A percentile compares a stretch with the other conserved stretches of the same genome.
phyloP scores from a whole-genome alignment of 2,113 vertebrate species.

The Nematolebias whitei region DNA sequence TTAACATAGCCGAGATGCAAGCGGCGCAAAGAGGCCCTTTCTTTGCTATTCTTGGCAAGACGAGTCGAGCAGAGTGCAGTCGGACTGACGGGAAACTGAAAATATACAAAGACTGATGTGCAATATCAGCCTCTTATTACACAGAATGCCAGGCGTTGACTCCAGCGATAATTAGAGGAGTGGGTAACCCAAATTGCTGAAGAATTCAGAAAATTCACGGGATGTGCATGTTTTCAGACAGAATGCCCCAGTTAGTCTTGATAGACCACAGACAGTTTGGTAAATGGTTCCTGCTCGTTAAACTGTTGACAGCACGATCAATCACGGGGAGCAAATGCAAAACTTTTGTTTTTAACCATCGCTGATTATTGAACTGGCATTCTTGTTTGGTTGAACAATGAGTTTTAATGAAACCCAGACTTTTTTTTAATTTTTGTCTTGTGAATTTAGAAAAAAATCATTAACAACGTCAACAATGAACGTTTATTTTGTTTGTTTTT shows the following conservation, averaged over 20 bases:
- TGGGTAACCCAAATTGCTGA: conserved; percentile 15
- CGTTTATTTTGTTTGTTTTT: neutral
- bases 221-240: conserved; percentile 3
- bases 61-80: conserved; percentile 1
- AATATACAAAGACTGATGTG: conserved; percentile 42
- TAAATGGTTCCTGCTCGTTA: neutral
- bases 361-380: neutral
- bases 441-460: too few relatives aligned
- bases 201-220: conserved; percentile 6
- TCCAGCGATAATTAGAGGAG: conserved; percentile 10
- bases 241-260: neutral
- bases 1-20: conserved; percentile 36
- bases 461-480: neutral
- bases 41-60: conserved; percentile 64
- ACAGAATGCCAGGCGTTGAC: conserved; percentile 5
- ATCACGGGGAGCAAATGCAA: neutral
- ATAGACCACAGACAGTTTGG: neutral
- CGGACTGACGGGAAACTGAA: conserved; percentile 21
- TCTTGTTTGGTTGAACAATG: neutral
- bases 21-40: conserved; percentile 33
- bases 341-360: neutral
- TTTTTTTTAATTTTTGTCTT: neutral
- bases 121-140: conserved; percentile 9
- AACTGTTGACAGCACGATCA: neutral
- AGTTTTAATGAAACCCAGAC: neutral